Evolutionary conservation across 2,113 vertebrate genomes (phyloP).

Genomic region (Saimiri boliviensis): DNA sequence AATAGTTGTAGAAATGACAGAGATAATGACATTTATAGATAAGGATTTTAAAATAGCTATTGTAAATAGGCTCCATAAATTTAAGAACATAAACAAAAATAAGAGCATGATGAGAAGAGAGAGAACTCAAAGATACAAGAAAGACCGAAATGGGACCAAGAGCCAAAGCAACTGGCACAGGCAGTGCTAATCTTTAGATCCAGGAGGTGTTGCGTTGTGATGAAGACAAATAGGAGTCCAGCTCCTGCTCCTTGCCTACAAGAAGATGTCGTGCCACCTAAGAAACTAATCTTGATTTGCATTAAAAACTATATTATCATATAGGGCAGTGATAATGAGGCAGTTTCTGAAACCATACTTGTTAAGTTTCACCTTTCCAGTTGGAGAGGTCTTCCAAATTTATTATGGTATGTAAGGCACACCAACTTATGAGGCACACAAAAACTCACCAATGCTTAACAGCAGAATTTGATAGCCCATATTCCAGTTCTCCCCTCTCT

Average conservation of each 20-base stretch:
- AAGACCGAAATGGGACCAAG: neutral
- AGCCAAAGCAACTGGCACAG: neutral
- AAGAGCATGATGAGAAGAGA: neutral
- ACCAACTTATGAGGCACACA: neutral
- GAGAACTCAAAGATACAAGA: neutral
- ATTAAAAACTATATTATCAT: neutral
- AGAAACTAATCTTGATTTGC: neutral
- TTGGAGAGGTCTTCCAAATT: neutral
- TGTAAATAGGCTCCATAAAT: no score
- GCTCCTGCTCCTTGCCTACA: neutral
- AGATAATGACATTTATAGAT: neutral
- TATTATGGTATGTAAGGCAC: neutral
- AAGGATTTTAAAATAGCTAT: neutral
- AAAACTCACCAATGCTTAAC: neutral
- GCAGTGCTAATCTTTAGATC: neutral
- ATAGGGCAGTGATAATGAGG: neutral
- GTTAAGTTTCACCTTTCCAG: neutral
- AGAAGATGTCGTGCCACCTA: neutral
- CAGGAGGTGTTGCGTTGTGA: neutral
- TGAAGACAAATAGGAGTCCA: neutral
- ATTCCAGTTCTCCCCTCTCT: neutral
- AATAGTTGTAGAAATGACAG: neutral
- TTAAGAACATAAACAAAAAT: neutral
- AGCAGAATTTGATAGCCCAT: neutral
- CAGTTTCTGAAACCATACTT: neutral